Percentiles rank a stretch among this genome's conserved stretches.
phyloP scores from a whole-genome alignment of 2,797 vertebrate species.

The Melanotaenia parkinsoni region DNA sequence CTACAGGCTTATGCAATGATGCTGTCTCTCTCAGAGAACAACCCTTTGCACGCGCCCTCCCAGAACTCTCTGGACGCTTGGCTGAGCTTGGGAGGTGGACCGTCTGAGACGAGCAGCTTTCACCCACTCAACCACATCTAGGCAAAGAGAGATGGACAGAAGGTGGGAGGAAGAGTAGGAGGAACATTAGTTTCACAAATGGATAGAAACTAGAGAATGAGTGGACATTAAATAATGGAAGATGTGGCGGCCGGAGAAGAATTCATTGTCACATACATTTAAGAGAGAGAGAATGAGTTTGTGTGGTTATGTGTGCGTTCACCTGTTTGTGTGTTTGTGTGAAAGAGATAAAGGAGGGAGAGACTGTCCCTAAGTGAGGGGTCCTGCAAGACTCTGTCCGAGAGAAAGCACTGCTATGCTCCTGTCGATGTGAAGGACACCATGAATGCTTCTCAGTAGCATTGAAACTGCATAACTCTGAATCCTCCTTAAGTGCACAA shows the following conservation, averaged over 20 bases:
- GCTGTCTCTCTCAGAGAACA: conserved; percentile 97
- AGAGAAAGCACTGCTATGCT: conserved; percentile 79
- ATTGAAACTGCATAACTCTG: conserved; percentile 71
- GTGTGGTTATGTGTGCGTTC: conserved; percentile 20
- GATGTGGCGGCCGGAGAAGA: conserved; percentile 48
- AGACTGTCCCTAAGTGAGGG: conserved; percentile 46
- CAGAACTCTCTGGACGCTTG: conserved; percentile 98
- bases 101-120: conserved; percentile 93
- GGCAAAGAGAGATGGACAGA: conserved; percentile 41
- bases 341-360: conserved; percentile 30
- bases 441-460: conserved; percentile 73
- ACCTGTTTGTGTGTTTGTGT: conserved; percentile 20
- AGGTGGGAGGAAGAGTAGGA: conserved; percentile 46
- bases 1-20: conserved; percentile 99
- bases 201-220: conserved; percentile 48
- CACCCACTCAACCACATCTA: conserved; percentile 98
- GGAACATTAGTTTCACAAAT: conserved; percentile 55
- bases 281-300: conserved; percentile 44
- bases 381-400: conserved; percentile 66
- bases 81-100: conserved; percentile 94
- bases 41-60: conserved; percentile 93
- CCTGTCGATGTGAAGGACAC: conserved; percentile 81
- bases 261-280: conserved; percentile 67
- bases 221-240: conserved; percentile 49
- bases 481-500: conserved; percentile 63